A percentile compares a stretch with the other conserved stretches of the same genome.
Evolutionary conservation across 2,888 invertebrate species (phyloP).

Genomic region (Parthenolecanium corni): DNA sequence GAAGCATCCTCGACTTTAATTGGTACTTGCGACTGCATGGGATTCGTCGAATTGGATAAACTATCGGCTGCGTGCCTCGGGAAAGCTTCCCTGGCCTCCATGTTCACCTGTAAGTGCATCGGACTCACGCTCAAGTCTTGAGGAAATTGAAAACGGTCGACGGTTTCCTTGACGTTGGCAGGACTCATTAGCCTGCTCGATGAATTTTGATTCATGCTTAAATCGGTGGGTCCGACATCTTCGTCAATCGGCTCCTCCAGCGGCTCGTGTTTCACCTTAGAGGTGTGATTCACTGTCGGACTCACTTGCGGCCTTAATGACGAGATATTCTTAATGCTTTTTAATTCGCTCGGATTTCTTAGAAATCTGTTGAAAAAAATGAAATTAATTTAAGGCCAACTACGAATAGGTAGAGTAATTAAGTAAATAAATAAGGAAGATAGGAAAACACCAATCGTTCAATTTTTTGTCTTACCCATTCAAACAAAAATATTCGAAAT

Average conservation of each 20-base stretch:
- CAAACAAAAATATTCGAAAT: too few relatives aligned
- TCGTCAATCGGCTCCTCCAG: conserved; percentile 42
- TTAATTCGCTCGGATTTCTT: conserved; percentile 82
- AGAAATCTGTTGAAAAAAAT: conserved; percentile 54
- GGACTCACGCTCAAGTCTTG: conserved; percentile 27
- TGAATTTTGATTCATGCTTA: conserved; percentile 44
- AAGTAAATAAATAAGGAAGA: too few relatives aligned
- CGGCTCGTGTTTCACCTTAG: conserved; percentile 35
- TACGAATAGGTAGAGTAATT: neutral
- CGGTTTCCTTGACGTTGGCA: neutral
- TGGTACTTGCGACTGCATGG: conserved; percentile 11
- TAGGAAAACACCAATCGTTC: neutral
- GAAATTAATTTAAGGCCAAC: neutral
- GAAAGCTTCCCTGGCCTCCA: conserved; percentile 22
- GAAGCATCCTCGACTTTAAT: conserved; percentile 27
- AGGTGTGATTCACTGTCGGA: conserved; percentile 30
- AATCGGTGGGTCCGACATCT: conserved; percentile 59
- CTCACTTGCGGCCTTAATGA: conserved; percentile 64
- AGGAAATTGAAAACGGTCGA: conserved; percentile 22
- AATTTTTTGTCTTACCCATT: too few relatives aligned
- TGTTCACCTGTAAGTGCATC: conserved; percentile 26
- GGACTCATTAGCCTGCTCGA: conserved; percentile 14
- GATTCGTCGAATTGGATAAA: neutral
- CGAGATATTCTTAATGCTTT: conserved; percentile 87
- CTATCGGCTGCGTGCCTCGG: conserved; percentile 8